Evolutionary conservation across 2,113 vertebrate genomes (phyloP).

Genomic region (Syrrhaptes paradoxus): DNA sequence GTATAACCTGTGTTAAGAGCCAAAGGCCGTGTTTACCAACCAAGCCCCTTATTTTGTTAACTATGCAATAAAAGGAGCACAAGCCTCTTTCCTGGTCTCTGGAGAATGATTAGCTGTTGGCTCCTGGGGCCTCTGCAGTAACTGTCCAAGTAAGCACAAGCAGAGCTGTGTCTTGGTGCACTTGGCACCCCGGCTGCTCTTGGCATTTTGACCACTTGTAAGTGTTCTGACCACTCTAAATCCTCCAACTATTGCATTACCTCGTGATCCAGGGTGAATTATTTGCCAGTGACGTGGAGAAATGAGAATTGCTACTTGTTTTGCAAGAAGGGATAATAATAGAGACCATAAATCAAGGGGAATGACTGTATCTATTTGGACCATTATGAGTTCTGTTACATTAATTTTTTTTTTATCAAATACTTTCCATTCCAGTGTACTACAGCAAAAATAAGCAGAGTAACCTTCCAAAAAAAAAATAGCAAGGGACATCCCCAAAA

Average conservation of each 20-base stretch:
- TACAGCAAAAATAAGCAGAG: background rate
- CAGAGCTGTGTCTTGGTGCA: background rate
- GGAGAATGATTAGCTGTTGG: background rate
- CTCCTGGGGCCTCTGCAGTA: background rate
- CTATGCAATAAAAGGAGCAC: background rate
- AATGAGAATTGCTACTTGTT: background rate
- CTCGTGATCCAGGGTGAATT: background rate
- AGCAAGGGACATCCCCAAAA: background rate
- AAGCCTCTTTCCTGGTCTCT: background rate
- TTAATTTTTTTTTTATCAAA: background rate
- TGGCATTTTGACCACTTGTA: background rate
- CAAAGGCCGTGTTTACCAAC: background rate
- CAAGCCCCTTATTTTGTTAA: background rate
- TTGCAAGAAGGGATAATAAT: background rate
- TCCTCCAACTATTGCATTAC: fast-evolving
- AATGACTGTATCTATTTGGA: background rate
- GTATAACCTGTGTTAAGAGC: background rate
- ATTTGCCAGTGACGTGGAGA: background rate
- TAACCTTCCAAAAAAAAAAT: background rate
- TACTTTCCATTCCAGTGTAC: background rate
- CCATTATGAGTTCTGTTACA: background rate
- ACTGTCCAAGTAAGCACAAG: background rate
- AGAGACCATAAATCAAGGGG: background rate
- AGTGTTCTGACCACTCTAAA: background rate
- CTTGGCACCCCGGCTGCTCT: background rate